Percentiles rank a stretch among this genome's conserved stretches.
These are phyloP conservation scores for Pantelozetes paolii DNA, from an alignment of 2,888 invertebrate genomes.

Conservation along the genomic window DNA sequence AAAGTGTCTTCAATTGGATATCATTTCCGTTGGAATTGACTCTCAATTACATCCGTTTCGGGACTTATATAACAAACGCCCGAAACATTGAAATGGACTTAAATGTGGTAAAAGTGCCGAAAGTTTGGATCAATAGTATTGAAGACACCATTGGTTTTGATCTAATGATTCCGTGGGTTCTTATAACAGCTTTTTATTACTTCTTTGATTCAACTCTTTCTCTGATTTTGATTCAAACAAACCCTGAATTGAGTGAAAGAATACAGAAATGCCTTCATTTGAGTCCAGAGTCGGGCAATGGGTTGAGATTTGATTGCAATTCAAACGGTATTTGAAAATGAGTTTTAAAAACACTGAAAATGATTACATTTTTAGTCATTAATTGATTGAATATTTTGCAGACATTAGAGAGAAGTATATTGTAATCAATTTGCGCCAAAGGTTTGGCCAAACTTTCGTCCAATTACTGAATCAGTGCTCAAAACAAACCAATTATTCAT, in stretches of 20 bases:
- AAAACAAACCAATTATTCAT: neutral
- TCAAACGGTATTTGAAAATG: neutral
- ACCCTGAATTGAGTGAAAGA: neutral
- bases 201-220: neutral
- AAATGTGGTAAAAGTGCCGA: neutral
- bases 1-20: neutral
- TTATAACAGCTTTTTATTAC: neutral
- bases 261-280: neutral
- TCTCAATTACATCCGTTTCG: neutral
- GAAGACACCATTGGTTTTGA: neutral
- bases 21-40: neutral
- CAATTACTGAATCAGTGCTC: neutral
- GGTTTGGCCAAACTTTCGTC: neutral
- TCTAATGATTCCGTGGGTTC: neutral
- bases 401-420: neutral
- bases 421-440: neutral
- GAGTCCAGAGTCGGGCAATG: neutral
- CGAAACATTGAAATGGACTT: neutral
- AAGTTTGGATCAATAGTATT: neutral
- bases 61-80: neutral
- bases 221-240: neutral
- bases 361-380: neutral
- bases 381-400: no score
- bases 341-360: neutral
- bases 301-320: neutral